Base-by-base conservation (phyloP, 2,888 invertebrate genomes). In the Tetanocera ferruginea region DNA sequence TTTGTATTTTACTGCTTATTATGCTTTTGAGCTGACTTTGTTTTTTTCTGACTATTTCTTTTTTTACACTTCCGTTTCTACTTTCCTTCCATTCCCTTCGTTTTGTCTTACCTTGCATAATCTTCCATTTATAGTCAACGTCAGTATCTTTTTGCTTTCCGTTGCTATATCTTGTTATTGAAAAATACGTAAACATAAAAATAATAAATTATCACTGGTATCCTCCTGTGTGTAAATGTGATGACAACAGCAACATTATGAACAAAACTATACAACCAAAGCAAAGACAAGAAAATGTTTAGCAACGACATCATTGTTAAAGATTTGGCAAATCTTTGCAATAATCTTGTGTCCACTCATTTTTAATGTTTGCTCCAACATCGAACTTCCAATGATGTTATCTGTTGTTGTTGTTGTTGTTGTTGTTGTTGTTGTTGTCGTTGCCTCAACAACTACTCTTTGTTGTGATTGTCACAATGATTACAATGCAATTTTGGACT, bases 1-100 rank as follows among this genome's bases (percentile, higher is more conserved):
- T 37, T 8, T 37, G 8, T 37, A 8, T 37, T 37, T 6, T 37
- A 6, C 37, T 37, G 8, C 37, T 37, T 37, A n/a, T 4, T 6
- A 37, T 37, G 37, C 37, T 37, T 37, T 8, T 8, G 8, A 37
- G 6, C 8, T 37, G 1, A 37, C 37, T 37, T n/a, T 76, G 60
- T 75, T 77, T 62, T 55, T 67, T 76, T 67, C 72, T 67, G 75
- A 76, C 72, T 8, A 37, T 37, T 8, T 37, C 8, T 37, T 37
- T 37, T 8, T 37, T 37, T n/a, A n/a, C n/a, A 8, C 37, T 8
- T 37, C 8, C 5, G n/a, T n/a, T 37, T 5, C 37, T 37, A 8
- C 8, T 37, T 37, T 37, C 8, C 8, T 1, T 37, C 1, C 8
- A 37, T 37, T 6, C 4, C 37, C 4, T 6, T 37, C 8, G 6